These are phyloP conservation scores for Epizoanthus scotinus DNA, from an alignment of 92 coral and sea anemone genomes.

Conservation along the genomic window DNA sequence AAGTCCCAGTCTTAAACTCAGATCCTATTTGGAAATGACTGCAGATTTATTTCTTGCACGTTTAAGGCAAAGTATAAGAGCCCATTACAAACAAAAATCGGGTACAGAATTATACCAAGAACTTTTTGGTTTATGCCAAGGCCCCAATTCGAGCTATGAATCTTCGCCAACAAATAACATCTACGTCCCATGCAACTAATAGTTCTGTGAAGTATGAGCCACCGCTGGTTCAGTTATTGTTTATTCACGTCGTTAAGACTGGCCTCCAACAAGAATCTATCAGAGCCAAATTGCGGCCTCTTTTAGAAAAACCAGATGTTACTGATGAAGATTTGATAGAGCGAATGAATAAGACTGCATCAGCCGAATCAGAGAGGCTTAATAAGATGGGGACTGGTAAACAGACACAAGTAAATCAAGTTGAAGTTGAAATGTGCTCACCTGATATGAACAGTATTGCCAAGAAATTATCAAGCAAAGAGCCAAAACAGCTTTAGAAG, in stretches of 20 bases:
- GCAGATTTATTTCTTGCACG: slow-evolving; percentile 42
- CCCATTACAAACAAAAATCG: slow-evolving; percentile 54
- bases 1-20: slow-evolving; percentile 52
- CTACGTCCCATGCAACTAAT: slow-evolving; percentile 44
- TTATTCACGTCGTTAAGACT: slow-evolving; percentile 38
- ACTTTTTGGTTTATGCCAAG: slow-evolving; percentile 35
- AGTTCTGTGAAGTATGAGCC: slow-evolving; percentile 26
- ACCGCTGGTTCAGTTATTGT: slow-evolving; percentile 35
- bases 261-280: slow-evolving; percentile 43
- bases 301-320: slow-evolving; percentile 28
- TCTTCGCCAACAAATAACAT: slow-evolving; percentile 28
- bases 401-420: slow-evolving; percentile 15
- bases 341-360: slow-evolving; percentile 33
- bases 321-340: slow-evolving; percentile 40
- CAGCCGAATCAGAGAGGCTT: slow-evolving; percentile 39
- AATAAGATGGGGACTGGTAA: slow-evolving; percentile 40
- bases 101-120: slow-evolving; percentile 53
- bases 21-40: slow-evolving; percentile 59
- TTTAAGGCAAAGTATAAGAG: slow-evolving; percentile 47
- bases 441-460: neutral
- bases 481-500: slow-evolving; percentile 18
- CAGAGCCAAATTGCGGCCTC: slow-evolving; percentile 41
- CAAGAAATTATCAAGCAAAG: slow-evolving; percentile 1
- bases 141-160: neutral
- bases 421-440: neutral